Percentiles rank a stretch among this genome's conserved stretches.
These are phyloP conservation scores for Microcebus griseorufus DNA, from an alignment of 2,113 vertebrate genomes.

Conservation along the genomic window DNA sequence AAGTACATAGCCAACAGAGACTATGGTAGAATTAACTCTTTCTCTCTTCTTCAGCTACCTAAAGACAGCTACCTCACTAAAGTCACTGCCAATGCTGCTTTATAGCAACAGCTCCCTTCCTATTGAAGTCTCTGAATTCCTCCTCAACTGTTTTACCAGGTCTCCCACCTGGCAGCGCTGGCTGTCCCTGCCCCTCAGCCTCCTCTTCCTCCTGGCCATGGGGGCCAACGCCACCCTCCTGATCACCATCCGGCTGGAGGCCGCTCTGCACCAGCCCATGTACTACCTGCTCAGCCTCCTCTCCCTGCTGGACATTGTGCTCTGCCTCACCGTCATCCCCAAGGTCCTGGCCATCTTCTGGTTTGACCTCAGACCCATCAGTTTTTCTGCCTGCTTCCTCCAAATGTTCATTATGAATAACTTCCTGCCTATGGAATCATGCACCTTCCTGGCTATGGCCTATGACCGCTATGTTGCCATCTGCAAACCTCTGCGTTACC, in stretches of 20 bases:
- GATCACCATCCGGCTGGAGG: no score
- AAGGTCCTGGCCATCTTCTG: no score
- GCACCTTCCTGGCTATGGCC: constrained; percentile 79
- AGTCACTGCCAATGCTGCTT: neutral
- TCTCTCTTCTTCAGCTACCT: neutral
- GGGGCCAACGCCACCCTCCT: no score
- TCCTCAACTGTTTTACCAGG: constrained; percentile 28
- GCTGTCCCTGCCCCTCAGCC: no score
- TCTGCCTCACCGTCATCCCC: no score
- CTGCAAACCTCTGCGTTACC: constrained; percentile 74
- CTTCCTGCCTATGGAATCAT: constrained; percentile 74
- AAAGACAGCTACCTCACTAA: neutral
- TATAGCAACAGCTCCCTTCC: neutral
- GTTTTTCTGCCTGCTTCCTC: no score
- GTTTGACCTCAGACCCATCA: no score
- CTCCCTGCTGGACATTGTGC: no score
- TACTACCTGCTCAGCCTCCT: no score
- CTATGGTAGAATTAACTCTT: neutral
- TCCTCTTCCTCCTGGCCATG: no score
- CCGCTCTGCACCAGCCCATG: no score
- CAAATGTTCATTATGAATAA: constrained; percentile 50
- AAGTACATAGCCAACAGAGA: neutral
- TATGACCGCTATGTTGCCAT: constrained; percentile 80
- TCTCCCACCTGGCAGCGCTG: neutral
- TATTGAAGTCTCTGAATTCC: neutral